phyloP scores from a whole-genome alignment of 2,113 vertebrate species.

The Megalops atlanticus region DNA sequence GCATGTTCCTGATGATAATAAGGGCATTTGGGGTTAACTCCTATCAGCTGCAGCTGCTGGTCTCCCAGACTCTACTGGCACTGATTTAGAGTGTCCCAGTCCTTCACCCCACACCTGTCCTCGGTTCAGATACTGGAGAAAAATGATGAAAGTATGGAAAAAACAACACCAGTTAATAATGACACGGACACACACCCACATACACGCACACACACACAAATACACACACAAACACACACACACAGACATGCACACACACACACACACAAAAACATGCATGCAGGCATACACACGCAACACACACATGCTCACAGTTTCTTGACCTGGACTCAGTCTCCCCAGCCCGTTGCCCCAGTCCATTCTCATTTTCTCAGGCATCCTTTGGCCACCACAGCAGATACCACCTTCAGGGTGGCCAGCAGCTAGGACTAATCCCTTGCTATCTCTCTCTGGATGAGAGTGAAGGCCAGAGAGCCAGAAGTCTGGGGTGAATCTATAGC shows the following conservation, averaged over 20 bases:
- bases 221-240: no score
- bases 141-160: background rate
- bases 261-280: background rate
- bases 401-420: no score
- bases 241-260: background rate
- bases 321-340: no score
- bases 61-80: conserved; percentile 87
- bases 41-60: conserved; percentile 82
- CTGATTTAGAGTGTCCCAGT: conserved; percentile 76
- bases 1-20: background rate
- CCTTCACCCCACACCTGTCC: conserved; percentile 80
- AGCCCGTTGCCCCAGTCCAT: no score
- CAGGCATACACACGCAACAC: background rate
- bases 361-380: no score
- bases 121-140: conserved; percentile 47
- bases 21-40: conserved; percentile 56
- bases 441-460: no score
- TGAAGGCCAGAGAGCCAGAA: no score
- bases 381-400: no score
- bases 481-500: no score
- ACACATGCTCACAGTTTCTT: background rate
- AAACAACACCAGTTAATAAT: background rate
- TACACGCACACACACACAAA: no score
- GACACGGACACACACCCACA: background rate
- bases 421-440: no score